Evolutionary conservation across 2,797 vertebrate genomes (phyloP).

Genomic region (Gallinago solitaria): DNA sequence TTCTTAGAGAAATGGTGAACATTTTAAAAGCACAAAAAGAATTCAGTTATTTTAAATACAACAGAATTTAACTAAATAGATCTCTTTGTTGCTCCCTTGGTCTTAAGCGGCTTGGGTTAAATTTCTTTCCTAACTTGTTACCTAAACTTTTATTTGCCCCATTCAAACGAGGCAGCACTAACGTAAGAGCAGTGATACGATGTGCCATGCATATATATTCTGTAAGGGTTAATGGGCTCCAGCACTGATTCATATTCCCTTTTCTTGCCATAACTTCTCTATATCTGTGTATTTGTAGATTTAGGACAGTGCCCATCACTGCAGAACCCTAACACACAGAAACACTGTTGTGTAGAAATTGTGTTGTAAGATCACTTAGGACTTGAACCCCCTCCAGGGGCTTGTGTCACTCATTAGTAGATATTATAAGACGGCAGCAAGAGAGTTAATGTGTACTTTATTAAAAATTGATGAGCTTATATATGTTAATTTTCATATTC

Average conservation of each 20-base stretch:
- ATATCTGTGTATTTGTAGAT: neutral
- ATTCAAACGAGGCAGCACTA: neutral
- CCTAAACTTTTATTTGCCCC: neutral
- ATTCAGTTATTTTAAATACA: neutral
- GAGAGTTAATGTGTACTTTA: neutral
- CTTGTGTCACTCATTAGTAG: neutral
- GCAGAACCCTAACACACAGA: neutral
- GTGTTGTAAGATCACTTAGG: neutral
- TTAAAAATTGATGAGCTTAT: neutral
- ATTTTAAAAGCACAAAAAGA: neutral
- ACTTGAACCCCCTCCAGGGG: neutral
- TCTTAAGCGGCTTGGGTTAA: neutral
- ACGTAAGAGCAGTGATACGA: neutral
- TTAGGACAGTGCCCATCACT: neutral
- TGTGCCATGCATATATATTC: neutral
- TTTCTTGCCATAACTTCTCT: neutral
- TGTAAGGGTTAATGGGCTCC: neutral
- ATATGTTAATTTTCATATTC: slow-evolving; percentile 31
- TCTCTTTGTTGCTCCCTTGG: neutral
- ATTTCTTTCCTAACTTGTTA: neutral
- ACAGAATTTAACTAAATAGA: neutral
- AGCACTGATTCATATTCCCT: neutral
- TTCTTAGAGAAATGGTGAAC: neutral
- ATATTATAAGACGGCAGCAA: neutral
- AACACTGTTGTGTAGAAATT: neutral